phyloP scores from a whole-genome alignment of 2,113 vertebrate species.

The Chloroceryle aenea region DNA sequence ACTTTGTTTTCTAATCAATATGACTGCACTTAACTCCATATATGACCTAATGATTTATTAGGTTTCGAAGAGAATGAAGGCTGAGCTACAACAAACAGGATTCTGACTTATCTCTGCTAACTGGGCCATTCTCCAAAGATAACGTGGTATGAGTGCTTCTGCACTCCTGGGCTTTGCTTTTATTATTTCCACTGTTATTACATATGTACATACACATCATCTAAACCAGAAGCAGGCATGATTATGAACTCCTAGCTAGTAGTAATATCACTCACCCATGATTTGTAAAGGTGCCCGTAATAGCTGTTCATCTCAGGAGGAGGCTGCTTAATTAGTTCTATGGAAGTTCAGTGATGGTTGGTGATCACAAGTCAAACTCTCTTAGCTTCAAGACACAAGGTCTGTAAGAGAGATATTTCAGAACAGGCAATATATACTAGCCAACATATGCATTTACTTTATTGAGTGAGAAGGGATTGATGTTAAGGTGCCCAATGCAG shows the following conservation, averaged over 20 bases:
- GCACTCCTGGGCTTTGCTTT: background rate
- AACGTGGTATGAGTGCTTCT: background rate
- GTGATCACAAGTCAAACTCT: background rate
- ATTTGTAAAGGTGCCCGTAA: background rate
- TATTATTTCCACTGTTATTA: background rate
- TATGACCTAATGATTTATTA: background rate
- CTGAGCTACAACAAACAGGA: background rate
- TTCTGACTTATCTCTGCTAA: background rate
- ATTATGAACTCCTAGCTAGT: background rate
- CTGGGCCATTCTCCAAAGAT: background rate
- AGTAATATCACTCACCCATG: background rate
- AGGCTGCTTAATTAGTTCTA: background rate
- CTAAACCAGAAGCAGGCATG: background rate
- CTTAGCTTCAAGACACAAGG: background rate
- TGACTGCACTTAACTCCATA: background rate
- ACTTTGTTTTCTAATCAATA: background rate
- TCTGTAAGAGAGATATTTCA: background rate
- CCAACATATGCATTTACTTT: background rate
- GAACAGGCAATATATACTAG: background rate
- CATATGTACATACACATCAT: too few relatives aligned
- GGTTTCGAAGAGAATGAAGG: background rate
- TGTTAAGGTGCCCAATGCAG: background rate
- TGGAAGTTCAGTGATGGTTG: background rate
- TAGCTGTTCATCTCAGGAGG: background rate
- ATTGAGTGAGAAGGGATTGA: background rate